Conservation (phyloP, 2,888 invertebrate species). For the Scaptomyza caliginosa region DNA sequence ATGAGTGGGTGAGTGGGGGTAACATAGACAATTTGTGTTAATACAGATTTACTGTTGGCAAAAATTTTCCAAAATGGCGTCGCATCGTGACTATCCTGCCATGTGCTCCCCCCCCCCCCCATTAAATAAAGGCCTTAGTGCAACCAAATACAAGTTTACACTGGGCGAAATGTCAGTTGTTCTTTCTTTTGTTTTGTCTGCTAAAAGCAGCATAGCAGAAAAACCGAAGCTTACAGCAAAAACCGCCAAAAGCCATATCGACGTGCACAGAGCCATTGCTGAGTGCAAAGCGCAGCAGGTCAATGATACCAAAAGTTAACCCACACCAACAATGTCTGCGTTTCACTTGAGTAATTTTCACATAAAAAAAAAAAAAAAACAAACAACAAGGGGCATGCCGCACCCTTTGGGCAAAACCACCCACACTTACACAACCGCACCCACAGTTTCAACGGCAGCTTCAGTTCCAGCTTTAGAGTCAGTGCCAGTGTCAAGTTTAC, state of each 20-base stretch:
- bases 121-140: constrained; percentile 2
- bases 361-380: constrained; percentile 36
- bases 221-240: constrained; percentile 16
- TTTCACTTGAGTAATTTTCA: constrained; percentile 76
- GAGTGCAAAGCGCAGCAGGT: constrained; percentile 65
- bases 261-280: constrained; percentile 24
- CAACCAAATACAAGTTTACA: constrained; percentile 32
- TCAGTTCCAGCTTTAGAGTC: constrained; percentile 20
- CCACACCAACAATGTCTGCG: constrained; percentile 66
- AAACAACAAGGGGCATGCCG: constrained; percentile 49
- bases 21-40: constrained; percentile 23
- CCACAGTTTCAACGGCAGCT: constrained; percentile 12
- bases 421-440: constrained; percentile 7
- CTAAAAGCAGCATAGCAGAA: constrained; percentile 28
- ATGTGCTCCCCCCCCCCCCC: not conserved
- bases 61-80: constrained; percentile 60
- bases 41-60: constrained; percentile 38
- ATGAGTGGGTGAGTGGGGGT: constrained; percentile 6
- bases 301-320: constrained; percentile 79
- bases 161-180: constrained; percentile 23
- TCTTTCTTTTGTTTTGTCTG: constrained; percentile 25
- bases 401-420: constrained; percentile 59
- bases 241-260: not conserved
- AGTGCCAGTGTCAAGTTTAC: constrained; percentile 81
- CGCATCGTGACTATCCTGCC: constrained; percentile 35